These are phyloP conservation scores for Microtus oregoni DNA, from an alignment of 2,113 vertebrate genomes.

Conservation along the genomic window DNA sequence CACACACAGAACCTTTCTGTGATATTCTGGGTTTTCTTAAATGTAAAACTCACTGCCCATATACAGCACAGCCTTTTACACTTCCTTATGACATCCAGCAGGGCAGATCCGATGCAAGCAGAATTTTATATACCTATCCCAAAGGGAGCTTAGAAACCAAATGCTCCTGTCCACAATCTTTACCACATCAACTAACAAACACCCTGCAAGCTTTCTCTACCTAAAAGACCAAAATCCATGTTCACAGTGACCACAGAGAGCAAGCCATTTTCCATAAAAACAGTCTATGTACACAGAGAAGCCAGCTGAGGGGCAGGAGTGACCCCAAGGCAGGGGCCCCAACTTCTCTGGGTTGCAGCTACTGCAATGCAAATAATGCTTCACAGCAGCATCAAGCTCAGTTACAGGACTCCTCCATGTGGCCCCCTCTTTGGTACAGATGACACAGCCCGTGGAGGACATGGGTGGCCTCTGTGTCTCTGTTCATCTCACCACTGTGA, in stretches of 20 bases:
- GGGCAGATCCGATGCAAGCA: neutral
- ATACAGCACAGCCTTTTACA: neutral
- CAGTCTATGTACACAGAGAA: neutral
- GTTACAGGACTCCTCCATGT: neutral
- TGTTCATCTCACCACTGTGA: neutral
- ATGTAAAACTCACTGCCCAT: neutral
- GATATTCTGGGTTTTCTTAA: constrained; percentile 36
- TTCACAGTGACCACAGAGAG: neutral
- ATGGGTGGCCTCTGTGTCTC: neutral
- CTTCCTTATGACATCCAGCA: neutral
- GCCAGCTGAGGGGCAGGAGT: neutral
- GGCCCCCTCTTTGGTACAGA: neutral
- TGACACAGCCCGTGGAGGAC: no score
- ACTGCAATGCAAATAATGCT: neutral
- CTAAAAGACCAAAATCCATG: constrained; percentile 35
- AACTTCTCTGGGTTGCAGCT: neutral
- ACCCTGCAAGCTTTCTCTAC: constrained; percentile 18
- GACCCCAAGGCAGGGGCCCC: neutral
- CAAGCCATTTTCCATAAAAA: neutral
- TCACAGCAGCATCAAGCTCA: neutral
- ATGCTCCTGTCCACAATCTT: neutral
- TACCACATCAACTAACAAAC: neutral
- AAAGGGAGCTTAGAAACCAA: neutral
- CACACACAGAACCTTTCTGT: neutral
- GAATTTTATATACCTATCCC: neutral